These are phyloP conservation scores for Pseudoips prasinana DNA, from an alignment of 2,888 invertebrate genomes.

Conservation along the genomic window DNA sequence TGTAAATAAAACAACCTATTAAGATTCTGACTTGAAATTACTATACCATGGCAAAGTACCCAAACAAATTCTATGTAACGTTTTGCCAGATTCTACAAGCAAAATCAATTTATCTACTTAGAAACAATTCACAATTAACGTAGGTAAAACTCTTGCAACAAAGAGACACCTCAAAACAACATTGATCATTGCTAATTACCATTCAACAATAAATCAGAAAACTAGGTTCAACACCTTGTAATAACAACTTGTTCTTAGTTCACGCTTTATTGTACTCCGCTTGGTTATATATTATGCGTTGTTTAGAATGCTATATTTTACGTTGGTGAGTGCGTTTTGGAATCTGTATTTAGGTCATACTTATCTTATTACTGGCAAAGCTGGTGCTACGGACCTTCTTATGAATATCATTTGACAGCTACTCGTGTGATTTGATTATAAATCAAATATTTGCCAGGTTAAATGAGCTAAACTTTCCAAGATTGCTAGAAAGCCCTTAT, in stretches of 20 bases:
- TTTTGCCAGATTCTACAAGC: too few relatives aligned
- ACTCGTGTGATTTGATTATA: too few relatives aligned
- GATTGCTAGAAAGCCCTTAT: too few relatives aligned
- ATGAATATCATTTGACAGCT: constrained; percentile 35
- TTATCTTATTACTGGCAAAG: constrained; percentile 54
- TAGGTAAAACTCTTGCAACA: constrained; percentile 53
- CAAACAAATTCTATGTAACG: constrained; percentile 35
- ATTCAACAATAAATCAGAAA: constrained; percentile 68
- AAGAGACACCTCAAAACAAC: constrained; percentile 59
- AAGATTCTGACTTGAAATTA: constrained; percentile 29
- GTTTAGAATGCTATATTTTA: constrained; percentile 60
- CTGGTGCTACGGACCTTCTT: constrained; percentile 42
- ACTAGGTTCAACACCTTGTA: constrained; percentile 72
- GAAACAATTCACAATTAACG: constrained; percentile 48
- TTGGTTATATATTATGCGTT: constrained; percentile 59
- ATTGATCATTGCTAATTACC: constrained; percentile 67
- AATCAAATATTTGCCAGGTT: too few relatives aligned
- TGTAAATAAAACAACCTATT: too few relatives aligned
- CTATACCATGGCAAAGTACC: constrained; percentile 25
- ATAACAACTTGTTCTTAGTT: constrained; percentile 62
- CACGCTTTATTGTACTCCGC: constrained; percentile 40
- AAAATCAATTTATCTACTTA: constrained; percentile 35
- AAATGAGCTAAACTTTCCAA: too few relatives aligned
- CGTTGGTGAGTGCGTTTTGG: constrained; percentile 51
- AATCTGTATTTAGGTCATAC: constrained; percentile 54